phyloP scores from a whole-genome alignment of 2,113 vertebrate species.

The Oxyruncus cristatus region DNA sequence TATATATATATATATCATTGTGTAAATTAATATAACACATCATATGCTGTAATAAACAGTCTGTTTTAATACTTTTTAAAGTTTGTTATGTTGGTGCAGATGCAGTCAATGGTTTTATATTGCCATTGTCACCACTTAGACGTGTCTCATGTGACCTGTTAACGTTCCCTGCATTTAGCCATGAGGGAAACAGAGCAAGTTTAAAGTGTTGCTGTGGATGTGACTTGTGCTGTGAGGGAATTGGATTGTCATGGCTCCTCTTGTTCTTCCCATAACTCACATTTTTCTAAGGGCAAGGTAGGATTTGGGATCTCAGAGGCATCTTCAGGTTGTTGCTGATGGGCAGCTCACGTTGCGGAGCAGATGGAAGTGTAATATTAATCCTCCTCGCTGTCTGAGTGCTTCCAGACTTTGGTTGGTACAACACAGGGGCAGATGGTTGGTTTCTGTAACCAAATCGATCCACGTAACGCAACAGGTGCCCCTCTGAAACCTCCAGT shows the following conservation, averaged over 20 bases:
- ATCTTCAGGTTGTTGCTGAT: background rate
- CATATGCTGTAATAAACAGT: conserved; percentile 81
- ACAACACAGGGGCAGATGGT: background rate
- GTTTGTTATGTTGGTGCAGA: conserved; percentile 68
- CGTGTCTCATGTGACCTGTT: background rate
- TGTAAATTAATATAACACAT: conserved; percentile 86
- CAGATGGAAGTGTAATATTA: background rate
- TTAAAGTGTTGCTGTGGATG: background rate
- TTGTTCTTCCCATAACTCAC: background rate
- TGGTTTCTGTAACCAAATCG: background rate
- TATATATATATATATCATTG: conserved; percentile 82
- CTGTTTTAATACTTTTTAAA: conserved; percentile 77
- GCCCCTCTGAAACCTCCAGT: background rate
- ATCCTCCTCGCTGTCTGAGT: background rate
- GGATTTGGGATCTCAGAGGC: background rate
- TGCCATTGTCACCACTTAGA: background rate
- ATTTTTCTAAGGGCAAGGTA: background rate
- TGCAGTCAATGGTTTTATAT: background rate
- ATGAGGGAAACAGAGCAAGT: background rate
- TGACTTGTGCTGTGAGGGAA: background rate
- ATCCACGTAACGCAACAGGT: background rate
- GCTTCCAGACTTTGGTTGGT: background rate
- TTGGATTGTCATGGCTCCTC: background rate
- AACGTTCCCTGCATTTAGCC: background rate
- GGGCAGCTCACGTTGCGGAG: background rate